phyloP scores from a whole-genome alignment of 2,797 vertebrate species.

The Pipistrellus kuhlii region DNA sequence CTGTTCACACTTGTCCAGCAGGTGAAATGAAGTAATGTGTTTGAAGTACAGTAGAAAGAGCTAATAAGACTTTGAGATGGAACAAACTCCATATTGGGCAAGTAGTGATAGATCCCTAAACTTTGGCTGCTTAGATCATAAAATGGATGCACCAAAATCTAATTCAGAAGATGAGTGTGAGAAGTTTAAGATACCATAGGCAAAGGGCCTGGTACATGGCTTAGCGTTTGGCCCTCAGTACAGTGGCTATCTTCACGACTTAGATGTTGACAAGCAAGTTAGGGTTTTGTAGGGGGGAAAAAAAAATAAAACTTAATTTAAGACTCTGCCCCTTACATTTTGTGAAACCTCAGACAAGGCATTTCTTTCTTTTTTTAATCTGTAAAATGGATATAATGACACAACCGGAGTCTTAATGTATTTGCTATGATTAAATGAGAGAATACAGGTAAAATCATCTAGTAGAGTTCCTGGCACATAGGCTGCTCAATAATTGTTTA shows the following conservation, averaged over 20 bases:
- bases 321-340: not conserved
- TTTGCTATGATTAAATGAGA: conserved; percentile 25
- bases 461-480: not conserved
- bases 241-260: not conserved
- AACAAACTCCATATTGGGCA: not conserved
- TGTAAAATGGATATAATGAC: not conserved
- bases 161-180: not conserved
- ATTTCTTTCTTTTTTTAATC: not conserved
- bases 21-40: not conserved
- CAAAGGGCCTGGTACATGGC: not conserved
- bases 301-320: not conserved
- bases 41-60: not conserved
- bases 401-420: not conserved
- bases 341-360: not conserved
- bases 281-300: not conserved
- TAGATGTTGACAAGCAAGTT: not conserved
- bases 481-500: not conserved
- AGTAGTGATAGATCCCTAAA: not conserved
- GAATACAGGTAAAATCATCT: not conserved
- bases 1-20: not conserved
- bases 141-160: not conserved
- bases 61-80: not conserved
- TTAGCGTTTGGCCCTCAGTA: not conserved
- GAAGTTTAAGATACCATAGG: not conserved
- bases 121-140: not conserved